Evolutionary conservation across 2,797 vertebrate species (phyloP).

Genomic region (Falco berigora): DNA sequence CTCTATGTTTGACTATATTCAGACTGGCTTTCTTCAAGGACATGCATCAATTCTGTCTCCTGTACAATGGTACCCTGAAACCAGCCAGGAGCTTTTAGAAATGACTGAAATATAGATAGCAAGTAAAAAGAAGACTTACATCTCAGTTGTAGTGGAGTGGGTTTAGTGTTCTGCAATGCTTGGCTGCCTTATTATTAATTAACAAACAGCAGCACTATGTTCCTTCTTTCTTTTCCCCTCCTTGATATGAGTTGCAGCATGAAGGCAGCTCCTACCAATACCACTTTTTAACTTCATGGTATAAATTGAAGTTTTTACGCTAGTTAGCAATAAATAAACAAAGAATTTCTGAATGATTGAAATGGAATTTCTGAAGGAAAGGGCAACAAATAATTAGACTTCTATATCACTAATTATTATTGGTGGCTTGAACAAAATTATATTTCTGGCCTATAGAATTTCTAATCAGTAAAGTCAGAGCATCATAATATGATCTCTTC

Average conservation of each 20-base stretch:
- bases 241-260: slow-evolving; percentile 60
- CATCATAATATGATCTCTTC: slow-evolving; percentile 16
- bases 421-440: slow-evolving; percentile 51
- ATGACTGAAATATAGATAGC: slow-evolving; percentile 4
- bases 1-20: neutral
- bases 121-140: neutral
- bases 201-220: slow-evolving; percentile 59
- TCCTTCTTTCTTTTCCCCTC: slow-evolving; percentile 49
- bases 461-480: slow-evolving; percentile 47
- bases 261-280: slow-evolving; percentile 60
- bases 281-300: slow-evolving; percentile 71
- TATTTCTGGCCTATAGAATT: slow-evolving; percentile 54
- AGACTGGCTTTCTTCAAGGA: slow-evolving; percentile 2
- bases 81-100: neutral
- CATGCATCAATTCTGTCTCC: neutral
- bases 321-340: slow-evolving; percentile 70
- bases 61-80: neutral
- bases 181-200: slow-evolving; percentile 67
- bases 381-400: slow-evolving; percentile 63
- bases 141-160: neutral
- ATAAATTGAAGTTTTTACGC: slow-evolving; percentile 66
- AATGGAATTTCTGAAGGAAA: slow-evolving; percentile 67
- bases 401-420: slow-evolving; percentile 64
- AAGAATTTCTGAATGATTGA: slow-evolving; percentile 59
- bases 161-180: slow-evolving; percentile 39